Evolutionary conservation across 1,140 invertebrate species (phyloP).

Genomic region (Cyphomyrmex costatus): DNA sequence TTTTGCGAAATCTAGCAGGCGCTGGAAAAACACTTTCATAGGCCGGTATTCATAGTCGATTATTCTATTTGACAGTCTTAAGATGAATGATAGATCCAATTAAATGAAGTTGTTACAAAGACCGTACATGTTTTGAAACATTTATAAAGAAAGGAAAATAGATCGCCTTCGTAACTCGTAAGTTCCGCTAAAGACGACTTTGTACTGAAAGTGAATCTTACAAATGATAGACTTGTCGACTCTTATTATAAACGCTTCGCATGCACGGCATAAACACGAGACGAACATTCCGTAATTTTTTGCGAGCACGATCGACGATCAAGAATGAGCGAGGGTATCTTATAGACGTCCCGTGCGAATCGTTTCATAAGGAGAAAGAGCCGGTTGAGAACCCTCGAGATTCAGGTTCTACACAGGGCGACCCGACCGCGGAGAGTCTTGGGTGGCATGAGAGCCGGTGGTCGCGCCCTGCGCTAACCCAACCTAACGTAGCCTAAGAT

Average conservation of each 20-base stretch:
- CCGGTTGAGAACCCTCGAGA: conserved; percentile 84
- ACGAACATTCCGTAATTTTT: conserved; percentile 16
- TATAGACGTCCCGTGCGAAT: background rate
- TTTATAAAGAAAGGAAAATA: conserved; percentile 12
- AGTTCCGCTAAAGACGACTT: background rate
- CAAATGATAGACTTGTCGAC: conserved; percentile 15
- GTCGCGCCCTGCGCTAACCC: conserved; percentile 81
- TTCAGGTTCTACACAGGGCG: conserved; percentile 84
- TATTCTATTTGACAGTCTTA: too few species aligned
- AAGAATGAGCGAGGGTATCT: background rate
- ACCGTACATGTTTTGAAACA: background rate
- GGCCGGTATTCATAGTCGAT: too few species aligned
- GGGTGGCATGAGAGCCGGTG: conserved; percentile 82
- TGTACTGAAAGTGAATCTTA: conserved; percentile 13
- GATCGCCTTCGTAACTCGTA: background rate
- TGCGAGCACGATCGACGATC: background rate
- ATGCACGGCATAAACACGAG: background rate
- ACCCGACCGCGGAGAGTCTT: conserved; percentile 79
- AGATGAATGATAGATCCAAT: background rate
- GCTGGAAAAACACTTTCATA: background rate
- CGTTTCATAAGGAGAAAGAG: conserved; percentile 49
- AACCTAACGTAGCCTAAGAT: conserved; percentile 75
- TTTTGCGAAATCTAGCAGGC: conserved; percentile 33
- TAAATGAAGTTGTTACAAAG: background rate
- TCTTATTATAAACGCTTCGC: conserved; percentile 17